Percentiles rank a stretch among this genome's conserved stretches.
Conservation (phyloP, 92 coral and sea anemone species). For the Galaxea fascicularis region DNA sequence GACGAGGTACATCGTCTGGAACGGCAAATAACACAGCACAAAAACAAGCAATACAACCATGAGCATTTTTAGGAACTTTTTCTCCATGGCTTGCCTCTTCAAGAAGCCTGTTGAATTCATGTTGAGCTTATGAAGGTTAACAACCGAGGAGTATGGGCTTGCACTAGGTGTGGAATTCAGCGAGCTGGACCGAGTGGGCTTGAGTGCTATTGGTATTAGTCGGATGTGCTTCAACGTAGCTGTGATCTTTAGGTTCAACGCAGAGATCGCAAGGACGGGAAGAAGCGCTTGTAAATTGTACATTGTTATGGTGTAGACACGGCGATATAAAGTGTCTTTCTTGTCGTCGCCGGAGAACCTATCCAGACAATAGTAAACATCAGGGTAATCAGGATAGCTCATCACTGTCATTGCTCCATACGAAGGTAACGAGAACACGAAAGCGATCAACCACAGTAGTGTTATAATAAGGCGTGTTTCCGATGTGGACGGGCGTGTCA, state of each 20-base stretch:
- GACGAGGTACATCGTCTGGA: slow-evolving; percentile 67
- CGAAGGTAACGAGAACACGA: slow-evolving; percentile 74
- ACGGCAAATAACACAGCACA: slow-evolving; percentile 80
- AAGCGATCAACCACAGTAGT: slow-evolving; percentile 79
- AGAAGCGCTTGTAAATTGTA: slow-evolving; percentile 66
- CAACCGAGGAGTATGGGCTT: slow-evolving; percentile 72
- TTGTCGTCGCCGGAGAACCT: slow-evolving; percentile 51
- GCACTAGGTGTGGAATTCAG: slow-evolving; percentile 67
- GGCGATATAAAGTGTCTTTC: slow-evolving; percentile 42
- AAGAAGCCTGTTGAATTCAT: slow-evolving; percentile 62
- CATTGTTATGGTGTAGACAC: slow-evolving; percentile 66
- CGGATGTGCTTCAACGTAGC: slow-evolving; percentile 71
- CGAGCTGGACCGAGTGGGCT: slow-evolving; percentile 67
- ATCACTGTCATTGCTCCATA: slow-evolving; percentile 66
- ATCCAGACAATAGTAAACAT: slow-evolving; percentile 54
- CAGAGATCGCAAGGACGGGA: slow-evolving; percentile 73
- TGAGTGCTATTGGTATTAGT: slow-evolving; percentile 67
- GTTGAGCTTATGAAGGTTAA: slow-evolving; percentile 56
- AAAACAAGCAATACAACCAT: slow-evolving; percentile 74
- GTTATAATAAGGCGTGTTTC: slow-evolving; percentile 74
- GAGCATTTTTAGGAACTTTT: slow-evolving; percentile 79
- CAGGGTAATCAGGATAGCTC: neutral
- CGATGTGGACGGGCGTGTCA: slow-evolving; percentile 77
- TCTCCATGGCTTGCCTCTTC: slow-evolving; percentile 72
- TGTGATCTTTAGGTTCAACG: slow-evolving; percentile 72